Conservation (phyloP, 92 coral and sea anemone species). For the Umimayanthus kanabou region DNA sequence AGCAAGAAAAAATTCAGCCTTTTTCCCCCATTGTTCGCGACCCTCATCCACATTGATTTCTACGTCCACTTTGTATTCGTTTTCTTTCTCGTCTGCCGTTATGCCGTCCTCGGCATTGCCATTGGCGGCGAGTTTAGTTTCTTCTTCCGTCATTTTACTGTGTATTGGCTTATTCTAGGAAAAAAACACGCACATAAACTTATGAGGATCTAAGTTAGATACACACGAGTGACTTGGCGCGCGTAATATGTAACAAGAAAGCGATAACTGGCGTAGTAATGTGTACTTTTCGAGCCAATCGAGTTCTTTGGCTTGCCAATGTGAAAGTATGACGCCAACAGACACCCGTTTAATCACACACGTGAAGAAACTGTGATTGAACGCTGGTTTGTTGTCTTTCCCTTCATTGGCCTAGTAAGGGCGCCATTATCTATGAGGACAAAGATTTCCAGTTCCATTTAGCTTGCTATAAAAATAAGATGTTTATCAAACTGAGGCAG, state of each 20-base stretch:
- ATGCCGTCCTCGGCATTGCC: slow-evolving; percentile 65
- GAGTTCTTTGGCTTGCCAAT: not conserved
- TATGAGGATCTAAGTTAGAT: not conserved
- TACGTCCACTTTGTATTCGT: slow-evolving; percentile 58
- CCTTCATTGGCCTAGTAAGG: slow-evolving; percentile 9
- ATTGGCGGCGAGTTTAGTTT: slow-evolving; percentile 68
- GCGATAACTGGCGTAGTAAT: slow-evolving; percentile 15
- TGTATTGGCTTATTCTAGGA: not conserved
- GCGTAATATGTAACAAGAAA: slow-evolving; percentile 6
- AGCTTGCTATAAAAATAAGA: slow-evolving; percentile 23
- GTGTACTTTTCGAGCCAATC: slow-evolving; percentile 14
- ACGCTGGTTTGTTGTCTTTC: not conserved
- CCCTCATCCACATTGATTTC: slow-evolving; percentile 68
- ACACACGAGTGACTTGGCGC: not conserved
- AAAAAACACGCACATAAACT: not conserved
- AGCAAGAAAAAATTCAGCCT: slow-evolving; percentile 95
- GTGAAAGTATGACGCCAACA: slow-evolving; percentile 23
- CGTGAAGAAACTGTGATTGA: slow-evolving; percentile 25
- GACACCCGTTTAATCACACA: slow-evolving; percentile 5
- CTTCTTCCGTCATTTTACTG: slow-evolving; percentile 53
- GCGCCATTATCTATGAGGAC: slow-evolving; percentile 15
- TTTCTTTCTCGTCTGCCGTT: slow-evolving; percentile 44
- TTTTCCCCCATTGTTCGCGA: slow-evolving; percentile 95
- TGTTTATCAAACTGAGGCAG: slow-evolving; percentile 18
- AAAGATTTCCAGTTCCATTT: slow-evolving; percentile 14